Evolutionary conservation across 1,140 invertebrate genomes (phyloP).

Genomic region (Nixonia krombeini): DNA sequence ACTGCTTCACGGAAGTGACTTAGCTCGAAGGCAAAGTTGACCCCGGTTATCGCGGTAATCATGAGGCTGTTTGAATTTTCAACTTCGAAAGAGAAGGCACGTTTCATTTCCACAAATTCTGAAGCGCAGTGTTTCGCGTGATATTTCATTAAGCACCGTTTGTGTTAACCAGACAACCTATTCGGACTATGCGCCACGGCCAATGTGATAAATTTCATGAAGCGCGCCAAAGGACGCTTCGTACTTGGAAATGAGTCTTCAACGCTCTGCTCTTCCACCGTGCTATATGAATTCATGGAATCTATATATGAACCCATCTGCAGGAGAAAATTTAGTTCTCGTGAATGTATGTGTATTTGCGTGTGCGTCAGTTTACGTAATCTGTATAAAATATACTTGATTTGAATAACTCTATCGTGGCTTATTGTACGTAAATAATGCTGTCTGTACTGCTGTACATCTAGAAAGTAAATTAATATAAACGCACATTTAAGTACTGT

Average conservation of each 20-base stretch:
- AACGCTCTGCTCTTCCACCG: too few relatives aligned
- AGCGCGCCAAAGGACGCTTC: constrained; percentile 19
- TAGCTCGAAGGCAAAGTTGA: constrained; percentile 41
- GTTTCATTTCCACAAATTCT: constrained; percentile 25
- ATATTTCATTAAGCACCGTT: constrained; percentile 27
- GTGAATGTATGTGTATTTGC: too few relatives aligned
- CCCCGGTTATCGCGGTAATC: constrained; percentile 47
- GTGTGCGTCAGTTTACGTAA: too few relatives aligned
- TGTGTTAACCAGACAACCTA: constrained; percentile 7
- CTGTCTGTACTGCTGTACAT: too few relatives aligned
- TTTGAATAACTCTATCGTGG: too few relatives aligned
- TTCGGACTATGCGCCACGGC: not conserved
- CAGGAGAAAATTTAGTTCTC: too few relatives aligned
- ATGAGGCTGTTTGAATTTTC: constrained; percentile 30
- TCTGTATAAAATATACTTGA: too few relatives aligned
- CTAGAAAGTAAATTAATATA: too few relatives aligned
- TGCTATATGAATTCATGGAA: too few relatives aligned
- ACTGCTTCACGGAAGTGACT: constrained; percentile 36
- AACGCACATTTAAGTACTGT: too few relatives aligned
- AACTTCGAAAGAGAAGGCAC: constrained; percentile 21
- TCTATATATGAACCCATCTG: too few relatives aligned
- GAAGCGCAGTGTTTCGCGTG: constrained; percentile 15
- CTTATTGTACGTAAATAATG: too few relatives aligned
- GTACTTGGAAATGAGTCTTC: constrained; percentile 6
- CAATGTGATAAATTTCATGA: constrained; percentile 32